phyloP scores from a whole-genome alignment of 2,113 vertebrate species.

The Cochlearius cochlearius region DNA sequence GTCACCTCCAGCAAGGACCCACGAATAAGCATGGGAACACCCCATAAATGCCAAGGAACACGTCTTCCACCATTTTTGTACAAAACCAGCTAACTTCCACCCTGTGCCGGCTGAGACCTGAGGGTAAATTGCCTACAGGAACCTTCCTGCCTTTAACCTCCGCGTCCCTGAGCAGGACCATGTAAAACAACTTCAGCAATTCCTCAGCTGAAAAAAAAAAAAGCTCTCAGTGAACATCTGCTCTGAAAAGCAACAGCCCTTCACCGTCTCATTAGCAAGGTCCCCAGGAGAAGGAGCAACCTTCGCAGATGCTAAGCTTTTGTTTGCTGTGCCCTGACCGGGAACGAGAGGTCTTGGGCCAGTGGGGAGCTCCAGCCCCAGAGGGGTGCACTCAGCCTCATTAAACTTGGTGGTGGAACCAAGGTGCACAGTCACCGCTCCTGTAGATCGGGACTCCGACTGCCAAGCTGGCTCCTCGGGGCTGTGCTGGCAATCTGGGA shows the following conservation, averaged over 20 bases:
- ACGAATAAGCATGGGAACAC: neutral
- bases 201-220: neutral
- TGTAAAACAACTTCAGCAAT: neutral
- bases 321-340: neutral
- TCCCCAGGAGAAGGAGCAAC: neutral
- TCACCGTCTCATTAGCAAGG: neutral
- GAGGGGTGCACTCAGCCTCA: neutral
- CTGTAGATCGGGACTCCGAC: neutral
- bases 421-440: neutral
- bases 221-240: neutral
- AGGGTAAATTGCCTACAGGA: neutral
- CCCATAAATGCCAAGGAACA: neutral
- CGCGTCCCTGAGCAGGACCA: neutral
- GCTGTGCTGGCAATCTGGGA: neutral
- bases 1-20: neutral
- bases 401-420: neutral
- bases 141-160: neutral
- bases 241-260: neutral
- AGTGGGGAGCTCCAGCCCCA: neutral
- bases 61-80: neutral
- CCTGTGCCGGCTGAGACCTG: neutral
- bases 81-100: neutral
- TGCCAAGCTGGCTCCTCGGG: neutral
- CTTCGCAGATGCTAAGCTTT: neutral
- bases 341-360: neutral